Conservation (phyloP, 2,888 invertebrate species). For the Drosophila helvetica region DNA sequence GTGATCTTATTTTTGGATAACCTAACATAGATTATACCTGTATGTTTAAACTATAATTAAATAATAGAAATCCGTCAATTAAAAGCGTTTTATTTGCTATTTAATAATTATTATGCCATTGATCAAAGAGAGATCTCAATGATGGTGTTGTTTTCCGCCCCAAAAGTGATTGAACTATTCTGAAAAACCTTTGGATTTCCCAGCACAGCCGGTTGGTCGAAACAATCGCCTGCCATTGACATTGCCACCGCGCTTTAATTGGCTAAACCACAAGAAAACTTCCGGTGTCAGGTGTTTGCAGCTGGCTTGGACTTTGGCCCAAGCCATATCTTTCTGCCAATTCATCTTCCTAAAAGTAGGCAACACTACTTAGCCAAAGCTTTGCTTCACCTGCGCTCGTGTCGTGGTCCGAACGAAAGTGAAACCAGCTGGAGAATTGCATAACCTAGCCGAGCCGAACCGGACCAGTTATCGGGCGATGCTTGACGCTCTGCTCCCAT, state of each 20-base stretch:
- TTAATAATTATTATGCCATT: neutral
- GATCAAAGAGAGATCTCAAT: neutral
- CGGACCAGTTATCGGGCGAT: conserved; percentile 50
- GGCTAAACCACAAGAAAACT: conserved; percentile 55
- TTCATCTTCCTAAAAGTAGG: conserved; percentile 21
- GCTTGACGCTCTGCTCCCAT: conserved; percentile 66
- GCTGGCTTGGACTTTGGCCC: conserved; percentile 49
- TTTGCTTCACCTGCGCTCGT: neutral
- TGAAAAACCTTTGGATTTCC: conserved; percentile 67
- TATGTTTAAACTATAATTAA: neutral
- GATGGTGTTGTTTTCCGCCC: neutral
- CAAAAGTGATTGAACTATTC: conserved; percentile 47
- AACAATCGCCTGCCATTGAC: conserved; percentile 52
- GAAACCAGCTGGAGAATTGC: conserved; percentile 38
- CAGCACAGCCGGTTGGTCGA: conserved; percentile 17
- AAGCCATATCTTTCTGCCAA: conserved; percentile 1
- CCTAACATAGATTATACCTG: neutral
- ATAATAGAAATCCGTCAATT: neutral
- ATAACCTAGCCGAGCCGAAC: conserved; percentile 49
- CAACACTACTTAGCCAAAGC: neutral
- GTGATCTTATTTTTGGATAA: conserved; percentile 62
- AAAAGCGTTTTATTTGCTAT: neutral
- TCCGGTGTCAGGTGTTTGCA: conserved; percentile 52
- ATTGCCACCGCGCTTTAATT: conserved; percentile 63
- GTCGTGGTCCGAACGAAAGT: conserved; percentile 38